A percentile compares a stretch with the other conserved stretches of the same genome.
These are phyloP conservation scores for Pteria penguin DNA, from an alignment of 2,888 invertebrate genomes.

Conservation along the genomic window DNA sequence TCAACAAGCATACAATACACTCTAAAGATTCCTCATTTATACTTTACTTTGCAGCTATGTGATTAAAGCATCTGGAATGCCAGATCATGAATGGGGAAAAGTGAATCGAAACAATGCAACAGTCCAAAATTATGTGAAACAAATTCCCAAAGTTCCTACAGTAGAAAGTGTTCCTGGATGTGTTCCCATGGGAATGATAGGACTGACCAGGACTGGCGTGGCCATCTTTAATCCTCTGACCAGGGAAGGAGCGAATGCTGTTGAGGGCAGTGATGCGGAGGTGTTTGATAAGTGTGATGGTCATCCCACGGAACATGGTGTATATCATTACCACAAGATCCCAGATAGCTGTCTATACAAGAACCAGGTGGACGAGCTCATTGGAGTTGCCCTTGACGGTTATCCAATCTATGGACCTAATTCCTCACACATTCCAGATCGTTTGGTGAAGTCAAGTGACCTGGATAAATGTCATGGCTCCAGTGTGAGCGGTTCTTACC, in stretches of 20 bases:
- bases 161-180: constrained; percentile 37
- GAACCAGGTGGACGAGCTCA: constrained; percentile 32
- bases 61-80: constrained; percentile 28
- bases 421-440: neutral
- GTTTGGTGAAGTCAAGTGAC: constrained; percentile 7
- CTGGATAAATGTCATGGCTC: constrained; percentile 26
- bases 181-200: constrained; percentile 47
- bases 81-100: constrained; percentile 27
- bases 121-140: constrained; percentile 33
- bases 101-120: constrained; percentile 38
- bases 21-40: too few relatives aligned
- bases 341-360: constrained; percentile 37
- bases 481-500: constrained; percentile 13
- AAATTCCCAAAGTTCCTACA: constrained; percentile 35
- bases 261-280: constrained; percentile 45
- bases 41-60: constrained; percentile 13
- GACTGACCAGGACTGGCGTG: constrained; percentile 44
- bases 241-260: constrained; percentile 41
- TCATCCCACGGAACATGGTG: constrained; percentile 37
- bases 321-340: constrained; percentile 49
- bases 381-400: constrained; percentile 35
- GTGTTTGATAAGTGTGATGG: constrained; percentile 47
- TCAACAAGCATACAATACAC: too few relatives aligned
- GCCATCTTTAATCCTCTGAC: constrained; percentile 51
- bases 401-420: constrained; percentile 22